Conservation (phyloP, 53 echinoderm and acorn worm genomes). For the Henricia sp. region DNA sequence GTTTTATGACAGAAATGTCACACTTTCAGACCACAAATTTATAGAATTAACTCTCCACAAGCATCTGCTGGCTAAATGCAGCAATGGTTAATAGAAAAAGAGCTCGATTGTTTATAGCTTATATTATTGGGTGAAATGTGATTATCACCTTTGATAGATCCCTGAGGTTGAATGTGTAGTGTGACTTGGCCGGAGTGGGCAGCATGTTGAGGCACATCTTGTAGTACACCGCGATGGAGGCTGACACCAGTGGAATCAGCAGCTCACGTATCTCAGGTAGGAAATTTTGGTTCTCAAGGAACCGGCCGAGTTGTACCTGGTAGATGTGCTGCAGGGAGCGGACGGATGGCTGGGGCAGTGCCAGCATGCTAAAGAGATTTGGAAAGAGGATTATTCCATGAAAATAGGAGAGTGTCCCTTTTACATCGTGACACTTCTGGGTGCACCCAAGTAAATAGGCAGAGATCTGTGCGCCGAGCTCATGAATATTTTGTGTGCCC, state of each 20-base stretch:
- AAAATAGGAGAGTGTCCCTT: too few species aligned
- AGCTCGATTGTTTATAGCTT: not conserved
- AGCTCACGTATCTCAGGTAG: constrained; percentile 89
- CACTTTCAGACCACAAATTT: too few species aligned
- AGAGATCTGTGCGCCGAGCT: too few species aligned
- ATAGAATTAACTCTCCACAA: too few species aligned
- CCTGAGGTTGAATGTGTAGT: constrained; percentile 98
- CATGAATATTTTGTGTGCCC: too few species aligned
- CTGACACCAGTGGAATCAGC: constrained; percentile 84
- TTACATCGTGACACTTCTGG: too few species aligned
- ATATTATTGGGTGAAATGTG: not conserved
- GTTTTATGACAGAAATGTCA: too few species aligned
- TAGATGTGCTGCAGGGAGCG: constrained; percentile 98
- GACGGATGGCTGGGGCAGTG: constrained; percentile 93
- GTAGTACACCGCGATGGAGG: constrained; percentile 98
- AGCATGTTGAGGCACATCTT: constrained; percentile 97
- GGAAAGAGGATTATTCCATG: too few species aligned
- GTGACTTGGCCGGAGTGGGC: constrained; percentile 97
- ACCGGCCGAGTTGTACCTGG: constrained; percentile 95
- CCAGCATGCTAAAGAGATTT: constrained; percentile 69
- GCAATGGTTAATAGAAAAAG: too few species aligned
- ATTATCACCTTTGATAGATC: constrained; percentile 89
- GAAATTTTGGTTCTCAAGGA: constrained; percentile 95
- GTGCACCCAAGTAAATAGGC: too few species aligned
- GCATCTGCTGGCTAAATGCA: too few species aligned